phyloP scores from a whole-genome alignment of 1,140 invertebrate genomes.

The Orius insidiosus region DNA sequence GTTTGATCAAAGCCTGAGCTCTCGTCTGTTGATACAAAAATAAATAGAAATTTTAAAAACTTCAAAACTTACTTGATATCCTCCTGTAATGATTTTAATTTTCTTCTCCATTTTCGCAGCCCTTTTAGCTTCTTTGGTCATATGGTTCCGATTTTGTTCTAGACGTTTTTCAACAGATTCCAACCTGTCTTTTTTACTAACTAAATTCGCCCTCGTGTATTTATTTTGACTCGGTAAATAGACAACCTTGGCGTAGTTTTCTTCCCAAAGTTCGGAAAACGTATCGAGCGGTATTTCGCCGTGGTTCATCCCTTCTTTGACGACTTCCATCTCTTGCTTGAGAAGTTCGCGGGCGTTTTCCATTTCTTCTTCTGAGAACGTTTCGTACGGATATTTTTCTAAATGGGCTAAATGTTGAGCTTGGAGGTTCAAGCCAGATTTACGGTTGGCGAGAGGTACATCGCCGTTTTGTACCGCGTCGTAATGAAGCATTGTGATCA shows the following conservation, averaged over 20 bases:
- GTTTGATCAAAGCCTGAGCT: slow-evolving; percentile 76
- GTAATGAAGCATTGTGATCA: slow-evolving; percentile 88
- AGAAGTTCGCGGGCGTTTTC: slow-evolving; percentile 45
- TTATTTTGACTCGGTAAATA: slow-evolving; percentile 75
- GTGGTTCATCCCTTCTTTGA: slow-evolving; percentile 86
- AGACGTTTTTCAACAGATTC: slow-evolving; percentile 84
- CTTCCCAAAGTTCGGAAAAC: slow-evolving; percentile 93
- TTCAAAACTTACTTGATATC: slow-evolving; percentile 52
- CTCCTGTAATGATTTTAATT: slow-evolving; percentile 80
- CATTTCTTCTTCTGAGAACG: slow-evolving; percentile 53
- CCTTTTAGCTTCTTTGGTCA: slow-evolving; percentile 88
- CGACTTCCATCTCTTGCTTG: slow-evolving; percentile 69
- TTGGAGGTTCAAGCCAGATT: slow-evolving; percentile 24
- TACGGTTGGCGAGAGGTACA: slow-evolving; percentile 29
- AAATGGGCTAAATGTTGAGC: slow-evolving; percentile 60
- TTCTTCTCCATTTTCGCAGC: slow-evolving; percentile 98
- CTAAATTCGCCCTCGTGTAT: slow-evolving; percentile 84
- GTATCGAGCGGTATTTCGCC: slow-evolving; percentile 80
- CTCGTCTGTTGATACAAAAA: slow-evolving; percentile 32
- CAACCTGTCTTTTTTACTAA: slow-evolving; percentile 86
- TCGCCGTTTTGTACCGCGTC: slow-evolving; percentile 49
- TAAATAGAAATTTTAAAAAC: not conserved
- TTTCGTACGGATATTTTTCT: slow-evolving; percentile 68
- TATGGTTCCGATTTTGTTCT: slow-evolving; percentile 82
- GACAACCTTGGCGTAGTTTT: slow-evolving; percentile 47